Conservation (phyloP, 37 sponge, comb jelly and placozoan species). For the Beroe ovata region DNA sequence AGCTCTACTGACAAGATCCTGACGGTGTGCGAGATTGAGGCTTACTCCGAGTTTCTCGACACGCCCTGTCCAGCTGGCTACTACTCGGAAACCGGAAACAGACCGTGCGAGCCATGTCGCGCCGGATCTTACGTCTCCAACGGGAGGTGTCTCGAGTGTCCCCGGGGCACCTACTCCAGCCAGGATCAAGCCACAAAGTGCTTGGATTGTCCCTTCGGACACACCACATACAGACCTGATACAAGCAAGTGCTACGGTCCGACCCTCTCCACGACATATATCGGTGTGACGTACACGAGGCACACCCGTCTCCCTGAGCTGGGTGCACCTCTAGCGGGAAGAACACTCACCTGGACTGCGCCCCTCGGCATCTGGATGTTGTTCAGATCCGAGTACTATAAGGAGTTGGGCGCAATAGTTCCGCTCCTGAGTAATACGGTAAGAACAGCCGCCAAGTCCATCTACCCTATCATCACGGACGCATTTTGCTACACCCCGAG, state of each 20-base stretch:
- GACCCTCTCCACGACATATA: background rate
- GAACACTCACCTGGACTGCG: background rate
- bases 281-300: background rate
- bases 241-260: conserved; percentile 64
- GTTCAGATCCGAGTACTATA: background rate
- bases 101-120: conserved; percentile 52
- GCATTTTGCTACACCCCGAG: conserved; percentile 42
- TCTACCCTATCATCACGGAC: background rate
- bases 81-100: background rate
- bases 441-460: background rate
- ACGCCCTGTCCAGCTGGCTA: conserved; percentile 24
- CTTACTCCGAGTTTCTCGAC: background rate
- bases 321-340: background rate
- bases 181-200: conserved; percentile 29
- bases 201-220: conserved; percentile 1
- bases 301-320: background rate
- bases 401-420: background rate
- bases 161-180: conserved; percentile 39
- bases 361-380: background rate
- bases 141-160: background rate
- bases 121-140: conserved; percentile 23
- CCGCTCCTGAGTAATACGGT: background rate
- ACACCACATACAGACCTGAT: conserved; percentile 55
- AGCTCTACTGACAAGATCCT: background rate
- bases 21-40: conserved; percentile 33